These are phyloP conservation scores for Sinohyriopsis cumingii DNA, from an alignment of 2,888 invertebrate species.

Conservation along the genomic window DNA sequence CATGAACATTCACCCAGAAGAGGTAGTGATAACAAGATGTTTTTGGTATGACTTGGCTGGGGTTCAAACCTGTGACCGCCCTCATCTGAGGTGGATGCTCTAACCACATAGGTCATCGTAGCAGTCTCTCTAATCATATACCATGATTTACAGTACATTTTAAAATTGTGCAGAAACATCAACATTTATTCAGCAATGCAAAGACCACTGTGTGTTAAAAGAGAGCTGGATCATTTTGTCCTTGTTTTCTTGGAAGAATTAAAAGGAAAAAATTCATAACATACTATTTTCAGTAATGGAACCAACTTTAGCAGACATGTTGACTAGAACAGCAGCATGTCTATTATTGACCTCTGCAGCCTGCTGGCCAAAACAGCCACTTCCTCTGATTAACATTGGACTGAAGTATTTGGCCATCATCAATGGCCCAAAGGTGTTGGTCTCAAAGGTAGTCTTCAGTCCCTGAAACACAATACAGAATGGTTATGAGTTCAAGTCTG, in stretches of 20 bases:
- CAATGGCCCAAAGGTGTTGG: constrained; percentile 58
- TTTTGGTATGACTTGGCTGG: no score
- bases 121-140: no score
- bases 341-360: constrained; percentile 26
- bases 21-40: no score
- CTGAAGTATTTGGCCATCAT: constrained; percentile 59
- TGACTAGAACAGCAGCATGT: constrained; percentile 53
- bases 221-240: not conserved
- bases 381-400: constrained; percentile 46
- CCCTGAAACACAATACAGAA: constrained; percentile 36
- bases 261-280: not conserved
- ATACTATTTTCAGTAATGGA: constrained; percentile 60
- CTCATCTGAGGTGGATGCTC: no score
- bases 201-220: not conserved
- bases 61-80: no score
- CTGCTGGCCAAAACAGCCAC: constrained; percentile 44
- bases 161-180: no score
- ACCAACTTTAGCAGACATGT: constrained; percentile 63
- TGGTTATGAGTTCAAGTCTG: not conserved
- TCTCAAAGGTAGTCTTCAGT: constrained; percentile 42
- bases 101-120: no score
- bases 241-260: no score
- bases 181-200: no score
- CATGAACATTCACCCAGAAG: no score
- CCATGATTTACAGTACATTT: no score